These are phyloP conservation scores for Eurypyga helias DNA, from an alignment of 2,113 vertebrate genomes.

Conservation along the genomic window DNA sequence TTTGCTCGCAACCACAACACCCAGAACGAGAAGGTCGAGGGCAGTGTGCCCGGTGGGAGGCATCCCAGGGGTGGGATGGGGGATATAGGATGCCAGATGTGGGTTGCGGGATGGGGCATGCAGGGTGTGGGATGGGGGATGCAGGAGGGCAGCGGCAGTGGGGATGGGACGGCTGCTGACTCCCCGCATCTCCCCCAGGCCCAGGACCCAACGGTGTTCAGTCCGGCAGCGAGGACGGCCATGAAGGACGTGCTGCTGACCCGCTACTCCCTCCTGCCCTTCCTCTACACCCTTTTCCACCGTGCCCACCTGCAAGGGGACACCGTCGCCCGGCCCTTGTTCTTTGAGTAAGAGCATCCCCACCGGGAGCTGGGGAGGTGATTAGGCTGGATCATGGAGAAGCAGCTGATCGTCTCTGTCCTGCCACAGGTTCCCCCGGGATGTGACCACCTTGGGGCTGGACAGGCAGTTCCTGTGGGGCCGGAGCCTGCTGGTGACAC, in stretches of 20 bases:
- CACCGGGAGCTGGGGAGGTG: fast-evolving
- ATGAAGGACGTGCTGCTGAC: slow-evolving; percentile 85
- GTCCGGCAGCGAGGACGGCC: slow-evolving; percentile 72
- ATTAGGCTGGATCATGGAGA: neutral
- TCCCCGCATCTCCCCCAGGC: slow-evolving; percentile 54
- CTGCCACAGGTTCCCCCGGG: slow-evolving; percentile 78
- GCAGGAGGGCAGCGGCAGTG: neutral
- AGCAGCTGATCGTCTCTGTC: fast-evolving
- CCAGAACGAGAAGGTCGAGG: slow-evolving; percentile 69
- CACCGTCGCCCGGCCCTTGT: slow-evolving; percentile 83
- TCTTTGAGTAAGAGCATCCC: slow-evolving; percentile 84
- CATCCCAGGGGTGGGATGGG: neutral
- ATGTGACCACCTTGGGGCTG: slow-evolving; percentile 76
- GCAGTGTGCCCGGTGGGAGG: neutral
- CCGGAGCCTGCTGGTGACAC: slow-evolving; percentile 83
- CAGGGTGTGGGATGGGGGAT: neutral
- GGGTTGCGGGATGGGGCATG: neutral
- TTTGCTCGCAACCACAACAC: slow-evolving; percentile 90
- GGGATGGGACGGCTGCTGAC: neutral
- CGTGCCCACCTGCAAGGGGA: slow-evolving; percentile 81
- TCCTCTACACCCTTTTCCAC: slow-evolving; percentile 91
- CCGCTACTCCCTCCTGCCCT: slow-evolving; percentile 86
- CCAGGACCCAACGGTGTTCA: slow-evolving; percentile 85
- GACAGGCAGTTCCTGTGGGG: slow-evolving; percentile 91
- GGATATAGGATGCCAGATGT: fast-evolving